Percentiles rank a stretch among this genome's conserved stretches.
Conservation (phyloP, 2,113 vertebrate genomes). For the Marmota flaviventris region DNA sequence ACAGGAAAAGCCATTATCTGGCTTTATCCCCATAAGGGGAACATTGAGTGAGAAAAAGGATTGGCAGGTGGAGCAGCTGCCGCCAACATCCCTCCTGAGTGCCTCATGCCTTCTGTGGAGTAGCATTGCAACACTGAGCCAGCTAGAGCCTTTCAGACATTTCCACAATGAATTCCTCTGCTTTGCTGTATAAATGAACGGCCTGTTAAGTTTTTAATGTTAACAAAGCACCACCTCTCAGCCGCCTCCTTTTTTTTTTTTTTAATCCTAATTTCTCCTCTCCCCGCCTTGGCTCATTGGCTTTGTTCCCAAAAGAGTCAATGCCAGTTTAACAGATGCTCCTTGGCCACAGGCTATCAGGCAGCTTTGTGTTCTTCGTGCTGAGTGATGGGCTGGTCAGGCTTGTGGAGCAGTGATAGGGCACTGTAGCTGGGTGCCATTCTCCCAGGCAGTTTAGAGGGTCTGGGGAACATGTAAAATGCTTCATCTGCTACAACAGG, state of each 20-base stretch:
- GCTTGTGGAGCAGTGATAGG: neutral
- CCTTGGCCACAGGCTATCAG: slow-evolving; percentile 61
- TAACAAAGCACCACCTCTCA: slow-evolving; percentile 14
- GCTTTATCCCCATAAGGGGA: neutral
- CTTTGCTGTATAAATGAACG: slow-evolving; percentile 70
- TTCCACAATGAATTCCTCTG: slow-evolving; percentile 49
- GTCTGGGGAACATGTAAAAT: neutral
- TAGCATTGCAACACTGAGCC: neutral
- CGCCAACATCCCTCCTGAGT: neutral
- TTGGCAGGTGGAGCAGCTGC: neutral
- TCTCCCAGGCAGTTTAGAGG: neutral
- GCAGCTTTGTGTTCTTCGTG: slow-evolving; percentile 10
- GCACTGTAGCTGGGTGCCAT: slow-evolving; percentile 36
- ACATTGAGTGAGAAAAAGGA: neutral
- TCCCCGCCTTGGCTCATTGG: slow-evolving; percentile 54
- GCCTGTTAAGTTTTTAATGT: slow-evolving; percentile 35
- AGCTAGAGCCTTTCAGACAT: neutral
- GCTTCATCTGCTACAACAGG: neutral
- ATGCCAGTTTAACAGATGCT: slow-evolving; percentile 80
- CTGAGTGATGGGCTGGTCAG: slow-evolving; percentile 58
- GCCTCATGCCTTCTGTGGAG: neutral
- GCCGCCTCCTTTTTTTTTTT: neutral
- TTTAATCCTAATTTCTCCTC: slow-evolving; percentile 26
- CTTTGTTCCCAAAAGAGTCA: slow-evolving; percentile 66
- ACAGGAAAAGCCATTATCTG: neutral